Evolutionary conservation across 1,140 invertebrate species (phyloP).

Genomic region (Anoplophora glabripennis): DNA sequence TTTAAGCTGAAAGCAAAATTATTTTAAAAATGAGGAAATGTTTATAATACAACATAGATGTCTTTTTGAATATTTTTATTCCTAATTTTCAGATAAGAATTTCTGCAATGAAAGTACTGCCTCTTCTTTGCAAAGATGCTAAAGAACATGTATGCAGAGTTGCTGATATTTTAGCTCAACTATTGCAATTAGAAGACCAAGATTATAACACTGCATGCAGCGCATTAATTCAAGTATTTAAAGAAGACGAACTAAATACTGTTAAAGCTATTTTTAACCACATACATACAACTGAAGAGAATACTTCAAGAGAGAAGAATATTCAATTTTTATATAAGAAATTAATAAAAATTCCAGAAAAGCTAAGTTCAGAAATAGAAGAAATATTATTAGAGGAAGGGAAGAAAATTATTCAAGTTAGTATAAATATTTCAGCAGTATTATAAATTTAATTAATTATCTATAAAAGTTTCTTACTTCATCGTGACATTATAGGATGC

Average conservation of each 20-base stretch:
- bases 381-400: conserved; percentile 80
- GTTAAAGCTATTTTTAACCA: conserved; percentile 75
- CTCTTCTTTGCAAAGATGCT: conserved; percentile 80
- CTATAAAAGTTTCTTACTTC: not conserved
- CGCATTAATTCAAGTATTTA: conserved; percentile 59
- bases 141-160: conserved; percentile 82
- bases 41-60: conserved; percentile 6
- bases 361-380: conserved; percentile 82
- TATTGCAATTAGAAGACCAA: conserved; percentile 81
- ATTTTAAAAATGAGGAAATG: no score
- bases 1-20: no score
- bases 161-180: conserved; percentile 87
- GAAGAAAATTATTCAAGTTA: conserved; percentile 81
- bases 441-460: not conserved
- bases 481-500: conserved; percentile 28
- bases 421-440: not conserved
- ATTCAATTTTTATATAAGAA: conserved; percentile 86
- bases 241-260: conserved; percentile 63
- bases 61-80: not conserved
- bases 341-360: conserved; percentile 71
- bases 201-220: conserved; percentile 80
- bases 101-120: conserved; percentile 93
- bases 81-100: conserved; percentile 77
- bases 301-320: conserved; percentile 73
- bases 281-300: conserved; percentile 65